phyloP scores from a whole-genome alignment of 2,797 vertebrate species.

The Falco peregrinus region DNA sequence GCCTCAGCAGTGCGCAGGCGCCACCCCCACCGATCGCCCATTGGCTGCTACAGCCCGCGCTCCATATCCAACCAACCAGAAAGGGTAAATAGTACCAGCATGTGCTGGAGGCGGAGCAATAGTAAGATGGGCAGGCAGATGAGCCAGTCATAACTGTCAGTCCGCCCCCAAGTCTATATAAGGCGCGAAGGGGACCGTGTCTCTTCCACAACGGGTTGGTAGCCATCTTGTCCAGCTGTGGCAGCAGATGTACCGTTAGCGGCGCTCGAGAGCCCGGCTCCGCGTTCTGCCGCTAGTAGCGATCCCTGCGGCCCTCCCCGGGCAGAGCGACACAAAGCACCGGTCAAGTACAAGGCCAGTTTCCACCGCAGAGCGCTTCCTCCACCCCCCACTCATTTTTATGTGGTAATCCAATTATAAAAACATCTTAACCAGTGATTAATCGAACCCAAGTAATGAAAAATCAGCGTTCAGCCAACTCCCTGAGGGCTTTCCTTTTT shows the following conservation, averaged over 20 bases:
- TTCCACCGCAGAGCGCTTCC: too few relatives aligned
- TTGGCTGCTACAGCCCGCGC: neutral
- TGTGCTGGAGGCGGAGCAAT: neutral
- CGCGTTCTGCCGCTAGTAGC: too few relatives aligned
- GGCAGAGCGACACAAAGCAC: neutral
- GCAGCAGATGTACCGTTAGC: fast-evolving
- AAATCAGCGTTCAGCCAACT: neutral
- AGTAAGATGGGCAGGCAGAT: fast-evolving
- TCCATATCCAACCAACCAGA: neutral
- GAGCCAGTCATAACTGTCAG: neutral
- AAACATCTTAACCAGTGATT: neutral
- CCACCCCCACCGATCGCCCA: neutral
- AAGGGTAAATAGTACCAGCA: neutral
- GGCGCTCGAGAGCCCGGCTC: too few relatives aligned
- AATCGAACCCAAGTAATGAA: neutral
- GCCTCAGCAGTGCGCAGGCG: neutral
- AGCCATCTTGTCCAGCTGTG: fast-evolving
- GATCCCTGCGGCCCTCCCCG: fast-evolving
- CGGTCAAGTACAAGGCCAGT: fast-evolving
- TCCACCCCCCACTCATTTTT: neutral
- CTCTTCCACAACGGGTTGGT: fast-evolving
- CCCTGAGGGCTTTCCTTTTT: neutral
- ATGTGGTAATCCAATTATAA: neutral
- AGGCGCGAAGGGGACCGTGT: fast-evolving
- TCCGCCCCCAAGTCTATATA: neutral